Percentiles rank a stretch among this genome's conserved stretches.
phyloP scores from a whole-genome alignment of 2,888 invertebrate genomes.

The Cremastinae sp. region DNA sequence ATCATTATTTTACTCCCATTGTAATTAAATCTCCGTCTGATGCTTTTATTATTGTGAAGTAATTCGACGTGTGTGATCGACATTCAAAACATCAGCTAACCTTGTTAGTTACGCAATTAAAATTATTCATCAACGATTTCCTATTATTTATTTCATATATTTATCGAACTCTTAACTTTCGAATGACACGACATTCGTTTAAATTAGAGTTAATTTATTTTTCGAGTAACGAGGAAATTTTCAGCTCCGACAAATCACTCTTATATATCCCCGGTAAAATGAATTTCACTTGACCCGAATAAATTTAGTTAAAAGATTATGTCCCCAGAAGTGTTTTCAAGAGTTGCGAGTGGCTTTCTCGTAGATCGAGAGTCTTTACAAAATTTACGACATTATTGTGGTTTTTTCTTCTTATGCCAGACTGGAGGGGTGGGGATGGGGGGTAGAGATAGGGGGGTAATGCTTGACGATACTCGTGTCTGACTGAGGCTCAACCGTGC shows the following conservation, averaged over 20 bases:
- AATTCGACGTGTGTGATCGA: no score
- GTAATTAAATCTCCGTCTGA: background rate
- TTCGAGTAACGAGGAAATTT: background rate
- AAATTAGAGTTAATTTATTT: background rate
- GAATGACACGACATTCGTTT: background rate
- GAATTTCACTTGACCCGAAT: background rate
- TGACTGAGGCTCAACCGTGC: slow-evolving; percentile 17
- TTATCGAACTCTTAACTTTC: background rate
- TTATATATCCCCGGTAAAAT: background rate
- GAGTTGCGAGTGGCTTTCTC: slow-evolving; percentile 2
- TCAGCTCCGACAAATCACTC: slow-evolving; percentile 1
- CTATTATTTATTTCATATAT: background rate
- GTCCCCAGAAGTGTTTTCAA: background rate
- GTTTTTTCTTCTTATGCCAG: slow-evolving; percentile 2
- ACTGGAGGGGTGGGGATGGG: no score
- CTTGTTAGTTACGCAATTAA: background rate
- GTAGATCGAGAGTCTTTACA: slow-evolving; percentile 11
- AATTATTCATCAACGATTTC: background rate
- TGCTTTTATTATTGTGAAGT: background rate
- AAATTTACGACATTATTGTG: slow-evolving; percentile 28
- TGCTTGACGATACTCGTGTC: slow-evolving; percentile 13
- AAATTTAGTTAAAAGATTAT: slow-evolving; percentile 12
- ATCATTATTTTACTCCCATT: background rate
- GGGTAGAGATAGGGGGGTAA: slow-evolving; percentile 4
- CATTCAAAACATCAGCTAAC: no score